Evolutionary conservation across 2,797 vertebrate species (phyloP).

Genomic region (Basileuterus tristriatus): DNA sequence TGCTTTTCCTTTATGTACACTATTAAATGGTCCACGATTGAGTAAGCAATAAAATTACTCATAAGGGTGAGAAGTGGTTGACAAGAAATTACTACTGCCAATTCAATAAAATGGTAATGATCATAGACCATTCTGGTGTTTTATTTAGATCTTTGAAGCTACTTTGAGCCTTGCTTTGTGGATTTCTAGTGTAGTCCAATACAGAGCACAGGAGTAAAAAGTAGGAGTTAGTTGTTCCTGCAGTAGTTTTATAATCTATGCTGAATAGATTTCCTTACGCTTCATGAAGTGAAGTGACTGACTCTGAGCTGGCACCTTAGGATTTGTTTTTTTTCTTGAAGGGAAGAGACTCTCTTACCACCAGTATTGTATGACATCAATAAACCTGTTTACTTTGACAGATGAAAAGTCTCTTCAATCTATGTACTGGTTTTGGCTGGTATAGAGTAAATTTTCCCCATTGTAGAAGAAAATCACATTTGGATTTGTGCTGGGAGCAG

Average conservation of each 20-base stretch:
- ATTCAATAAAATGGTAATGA: neutral
- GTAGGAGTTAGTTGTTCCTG: neutral
- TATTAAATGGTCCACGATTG: neutral
- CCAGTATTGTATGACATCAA: accelerated
- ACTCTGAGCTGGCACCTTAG: neutral
- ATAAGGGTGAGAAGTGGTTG: neutral
- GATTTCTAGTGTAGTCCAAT: neutral
- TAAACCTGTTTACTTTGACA: neutral
- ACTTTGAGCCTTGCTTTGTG: neutral
- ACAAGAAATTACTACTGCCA: neutral
- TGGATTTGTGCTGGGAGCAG: neutral
- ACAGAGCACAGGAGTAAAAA: neutral
- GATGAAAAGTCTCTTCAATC: neutral
- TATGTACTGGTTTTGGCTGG: neutral
- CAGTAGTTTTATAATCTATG: neutral
- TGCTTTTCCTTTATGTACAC: neutral
- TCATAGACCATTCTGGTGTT: neutral
- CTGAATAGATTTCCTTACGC: neutral
- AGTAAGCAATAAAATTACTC: neutral
- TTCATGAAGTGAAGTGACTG: neutral
- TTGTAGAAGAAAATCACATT: neutral
- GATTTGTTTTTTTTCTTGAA: neutral
- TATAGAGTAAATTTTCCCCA: neutral
- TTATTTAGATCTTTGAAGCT: neutral
- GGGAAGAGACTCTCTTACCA: neutral